Evolutionary conservation across 92 coral and sea anemone genomes (phyloP).

Genomic region (Diadumene lineata): DNA sequence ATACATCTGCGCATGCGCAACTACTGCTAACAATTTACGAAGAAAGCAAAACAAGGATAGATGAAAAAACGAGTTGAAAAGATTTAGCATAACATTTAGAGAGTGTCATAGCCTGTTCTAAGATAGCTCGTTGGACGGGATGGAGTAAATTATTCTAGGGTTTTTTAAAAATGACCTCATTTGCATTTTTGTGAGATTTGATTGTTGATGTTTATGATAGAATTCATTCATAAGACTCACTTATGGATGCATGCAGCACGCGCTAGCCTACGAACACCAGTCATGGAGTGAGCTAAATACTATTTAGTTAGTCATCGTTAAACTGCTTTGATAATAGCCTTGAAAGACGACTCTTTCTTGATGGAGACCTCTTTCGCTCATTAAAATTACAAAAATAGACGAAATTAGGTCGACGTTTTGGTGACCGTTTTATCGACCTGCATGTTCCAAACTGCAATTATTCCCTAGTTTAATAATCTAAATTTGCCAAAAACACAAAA

Average conservation of each 20-base stretch:
- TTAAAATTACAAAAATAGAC: constrained; percentile 92
- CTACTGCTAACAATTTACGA: neutral
- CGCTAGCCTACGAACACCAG: constrained; percentile 41
- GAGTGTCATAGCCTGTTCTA: neutral
- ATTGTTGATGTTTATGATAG: constrained; percentile 23
- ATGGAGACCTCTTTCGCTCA: constrained; percentile 32
- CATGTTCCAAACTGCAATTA: neutral
- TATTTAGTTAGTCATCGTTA: constrained; percentile 23
- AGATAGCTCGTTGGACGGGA: neutral
- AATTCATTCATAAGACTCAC: constrained; percentile 25
- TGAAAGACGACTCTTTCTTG: neutral
- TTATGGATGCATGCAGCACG: constrained; percentile 40
- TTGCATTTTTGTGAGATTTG: constrained; percentile 76
- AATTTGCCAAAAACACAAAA: constrained; percentile 29
- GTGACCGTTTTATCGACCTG: constrained; percentile 19
- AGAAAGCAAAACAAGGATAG: neutral
- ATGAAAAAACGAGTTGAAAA: neutral
- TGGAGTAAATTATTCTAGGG: constrained; percentile 11
- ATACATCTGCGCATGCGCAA: constrained; percentile 59
- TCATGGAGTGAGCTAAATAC: constrained; percentile 27
- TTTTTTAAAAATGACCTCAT: constrained; percentile 46
- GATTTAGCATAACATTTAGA: neutral
- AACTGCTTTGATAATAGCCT: constrained; percentile 10
- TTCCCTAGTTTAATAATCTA: constrained; percentile 16
- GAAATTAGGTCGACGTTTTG: constrained; percentile 56